Conservation (phyloP, 2,888 invertebrate species). For the Acrocyrtus sp. region DNA sequence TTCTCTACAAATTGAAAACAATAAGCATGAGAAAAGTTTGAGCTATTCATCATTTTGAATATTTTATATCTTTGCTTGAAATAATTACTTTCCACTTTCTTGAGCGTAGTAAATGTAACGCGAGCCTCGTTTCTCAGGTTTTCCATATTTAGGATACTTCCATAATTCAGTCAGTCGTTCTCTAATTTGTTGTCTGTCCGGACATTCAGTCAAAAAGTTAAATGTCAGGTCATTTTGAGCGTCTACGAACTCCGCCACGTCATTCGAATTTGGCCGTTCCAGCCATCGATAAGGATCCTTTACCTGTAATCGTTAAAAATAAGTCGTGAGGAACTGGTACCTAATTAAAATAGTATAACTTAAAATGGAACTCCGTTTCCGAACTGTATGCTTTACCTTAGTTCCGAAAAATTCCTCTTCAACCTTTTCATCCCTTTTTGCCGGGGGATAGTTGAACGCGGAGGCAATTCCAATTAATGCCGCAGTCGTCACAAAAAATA, state of each 20-base stretch:
- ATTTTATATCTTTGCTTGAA: not conserved
- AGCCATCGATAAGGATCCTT: slow-evolving; percentile 63
- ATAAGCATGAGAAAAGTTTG: not conserved
- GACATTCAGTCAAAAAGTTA: slow-evolving; percentile 46
- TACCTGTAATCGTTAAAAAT: slow-evolving; percentile 72
- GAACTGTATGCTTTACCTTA: slow-evolving; percentile 74
- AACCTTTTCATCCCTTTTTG: slow-evolving; percentile 79
- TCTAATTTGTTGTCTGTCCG: slow-evolving; percentile 37
- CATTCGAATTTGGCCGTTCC: slow-evolving; percentile 56
- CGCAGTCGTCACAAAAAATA: slow-evolving; percentile 1
- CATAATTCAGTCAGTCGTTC: slow-evolving; percentile 45
- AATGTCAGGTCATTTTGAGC: slow-evolving; percentile 58
- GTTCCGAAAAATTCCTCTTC: slow-evolving; percentile 84
- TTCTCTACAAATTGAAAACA: slow-evolving; percentile 76
- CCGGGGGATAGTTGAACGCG: slow-evolving; percentile 77
- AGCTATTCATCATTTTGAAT: not conserved
- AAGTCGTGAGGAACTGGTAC: not conserved
- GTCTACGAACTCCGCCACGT: slow-evolving; percentile 55
- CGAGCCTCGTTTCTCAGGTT: slow-evolving; percentile 49
- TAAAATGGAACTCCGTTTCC: not conserved
- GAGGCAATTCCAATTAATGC: slow-evolving; percentile 1
- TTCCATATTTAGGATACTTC: slow-evolving; percentile 53
- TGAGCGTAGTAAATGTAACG: slow-evolving; percentile 68
- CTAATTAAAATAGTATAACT: not conserved
- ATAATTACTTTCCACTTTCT: slow-evolving; percentile 46